Base-by-base conservation (phyloP, 2,888 invertebrate species). In the Trachelus iudaicus region DNA sequence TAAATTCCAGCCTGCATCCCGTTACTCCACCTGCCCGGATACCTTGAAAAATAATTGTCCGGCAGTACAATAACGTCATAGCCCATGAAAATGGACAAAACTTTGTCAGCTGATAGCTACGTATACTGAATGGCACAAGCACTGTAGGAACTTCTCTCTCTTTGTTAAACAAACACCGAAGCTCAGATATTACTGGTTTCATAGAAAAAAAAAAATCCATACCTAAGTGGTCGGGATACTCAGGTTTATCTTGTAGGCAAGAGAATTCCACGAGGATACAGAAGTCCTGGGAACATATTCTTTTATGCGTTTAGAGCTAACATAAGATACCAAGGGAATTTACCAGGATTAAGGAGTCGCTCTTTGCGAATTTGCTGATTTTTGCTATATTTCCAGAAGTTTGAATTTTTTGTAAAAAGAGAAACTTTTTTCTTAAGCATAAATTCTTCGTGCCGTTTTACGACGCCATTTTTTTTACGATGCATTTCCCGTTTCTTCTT, bases 1-100 rank as follows among this genome's bases (percentile, higher is more conserved):
- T 84, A 85, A 85, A 84, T 85, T 85, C 85, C 85, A 81, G 73
- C 79, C 56, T 56, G 77, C 82, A 79, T 85, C 80, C 85, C 85
- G 85, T 85, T 84, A 84, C 78, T 83, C 81, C 81, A 83, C 82
- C 82, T 83, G 82, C 79, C 34, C 76, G 69, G 75, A 76, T 68
- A 9, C 71, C 33, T 71, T 34, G 71, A 1, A 34, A 71, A 71
- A 71, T 31, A 3, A 71, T 30, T 34, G 71, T 33, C 71, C 71
- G 30, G 2, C 6, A 0, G 56, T 23, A 56, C 23, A 56, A 0
- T 23, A 56, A 56, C 56, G 56, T 56, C 23, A 2, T 56, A 56
- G 56, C 56, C 56, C 2, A 9, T 56, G 56, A 9, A 23, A 56
- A 56, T 23, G 56, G 56, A 56, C 56, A 9, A 56, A 56, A 56